phyloP scores from a whole-genome alignment of 1,140 invertebrate species.

The Camponotus floridanus region DNA sequence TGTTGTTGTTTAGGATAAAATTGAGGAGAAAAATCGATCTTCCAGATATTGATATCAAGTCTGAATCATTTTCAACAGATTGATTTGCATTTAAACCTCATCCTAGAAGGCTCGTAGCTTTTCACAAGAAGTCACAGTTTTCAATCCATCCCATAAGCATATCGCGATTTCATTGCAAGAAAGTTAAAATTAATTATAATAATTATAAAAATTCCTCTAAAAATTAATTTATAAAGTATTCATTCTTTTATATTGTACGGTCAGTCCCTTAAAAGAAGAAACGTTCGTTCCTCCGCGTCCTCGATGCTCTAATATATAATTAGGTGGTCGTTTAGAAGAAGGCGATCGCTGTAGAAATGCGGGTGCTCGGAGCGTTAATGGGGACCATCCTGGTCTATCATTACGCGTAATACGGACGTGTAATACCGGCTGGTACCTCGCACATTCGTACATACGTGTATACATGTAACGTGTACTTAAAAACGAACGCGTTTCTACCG shows the following conservation, averaged over 20 bases:
- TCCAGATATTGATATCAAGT: not conserved
- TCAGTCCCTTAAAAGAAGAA: constrained; percentile 16
- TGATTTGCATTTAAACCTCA: too few species aligned
- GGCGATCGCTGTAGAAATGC: constrained; percentile 71
- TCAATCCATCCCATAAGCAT: not conserved
- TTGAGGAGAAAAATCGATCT: not conserved
- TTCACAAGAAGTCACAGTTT: not conserved
- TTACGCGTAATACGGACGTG: constrained; percentile 80
- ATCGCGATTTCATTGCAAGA: not conserved
- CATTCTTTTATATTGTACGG: constrained; percentile 4
- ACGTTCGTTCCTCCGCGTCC: not conserved
- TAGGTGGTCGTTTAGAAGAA: constrained; percentile 76
- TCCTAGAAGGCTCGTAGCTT: too few species aligned
- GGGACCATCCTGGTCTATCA: constrained; percentile 75
- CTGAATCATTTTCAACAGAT: not conserved
- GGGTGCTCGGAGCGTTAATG: constrained; percentile 78
- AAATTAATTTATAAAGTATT: not conserved
- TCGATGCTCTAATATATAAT: constrained; percentile 70
- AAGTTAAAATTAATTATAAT: constrained; percentile 19
- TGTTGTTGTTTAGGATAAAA: not conserved
- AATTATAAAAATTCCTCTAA: not conserved
- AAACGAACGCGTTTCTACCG: constrained; percentile 60
- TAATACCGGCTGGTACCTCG: constrained; percentile 68
- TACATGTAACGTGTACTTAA: constrained; percentile 61
- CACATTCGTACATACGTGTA: constrained; percentile 56